Percentiles rank a stretch among this genome's conserved stretches.
Conservation (phyloP, 2,888 invertebrate species). For the Apamea monoglypha region DNA sequence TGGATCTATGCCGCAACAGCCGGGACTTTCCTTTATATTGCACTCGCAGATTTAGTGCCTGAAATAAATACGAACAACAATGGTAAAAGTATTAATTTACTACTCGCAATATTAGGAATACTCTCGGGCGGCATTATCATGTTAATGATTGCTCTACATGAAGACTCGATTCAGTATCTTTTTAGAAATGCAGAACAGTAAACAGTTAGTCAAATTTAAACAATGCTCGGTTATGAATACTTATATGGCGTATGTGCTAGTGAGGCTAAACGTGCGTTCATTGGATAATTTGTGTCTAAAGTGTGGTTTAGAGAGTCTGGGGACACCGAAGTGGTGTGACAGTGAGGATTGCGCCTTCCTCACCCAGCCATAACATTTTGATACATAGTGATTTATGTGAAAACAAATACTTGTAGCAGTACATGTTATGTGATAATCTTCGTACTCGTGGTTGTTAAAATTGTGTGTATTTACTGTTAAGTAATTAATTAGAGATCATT, state of each 20-base stretch:
- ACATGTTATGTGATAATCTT: slow-evolving; percentile 73
- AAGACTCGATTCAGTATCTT: slow-evolving; percentile 90
- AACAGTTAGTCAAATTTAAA: slow-evolving; percentile 62
- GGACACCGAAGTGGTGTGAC: slow-evolving; percentile 24
- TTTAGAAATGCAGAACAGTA: slow-evolving; percentile 87
- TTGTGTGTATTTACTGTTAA: slow-evolving; percentile 29
- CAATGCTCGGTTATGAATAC: slow-evolving; percentile 54
- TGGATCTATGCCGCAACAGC: slow-evolving; percentile 95
- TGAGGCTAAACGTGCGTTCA: slow-evolving; percentile 15
- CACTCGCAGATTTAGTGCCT: slow-evolving; percentile 94
- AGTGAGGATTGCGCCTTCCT: background rate
- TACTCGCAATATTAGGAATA: slow-evolving; percentile 92
- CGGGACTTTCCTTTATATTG: slow-evolving; percentile 95
- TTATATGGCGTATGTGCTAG: slow-evolving; percentile 38
- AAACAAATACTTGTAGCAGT: slow-evolving; percentile 51
- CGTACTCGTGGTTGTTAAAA: slow-evolving; percentile 77
- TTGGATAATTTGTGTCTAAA: slow-evolving; percentile 21
- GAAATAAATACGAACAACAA: slow-evolving; percentile 90
- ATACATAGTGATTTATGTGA: slow-evolving; percentile 29
- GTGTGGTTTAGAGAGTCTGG: slow-evolving; percentile 7
- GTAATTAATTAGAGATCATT: background rate
- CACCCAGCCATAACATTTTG: background rate
- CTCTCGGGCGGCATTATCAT: slow-evolving; percentile 93
- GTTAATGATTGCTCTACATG: slow-evolving; percentile 93
- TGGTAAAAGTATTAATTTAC: slow-evolving; percentile 88